phyloP scores from a whole-genome alignment of 2,888 invertebrate species.

The Rhogogaster chlorosoma region DNA sequence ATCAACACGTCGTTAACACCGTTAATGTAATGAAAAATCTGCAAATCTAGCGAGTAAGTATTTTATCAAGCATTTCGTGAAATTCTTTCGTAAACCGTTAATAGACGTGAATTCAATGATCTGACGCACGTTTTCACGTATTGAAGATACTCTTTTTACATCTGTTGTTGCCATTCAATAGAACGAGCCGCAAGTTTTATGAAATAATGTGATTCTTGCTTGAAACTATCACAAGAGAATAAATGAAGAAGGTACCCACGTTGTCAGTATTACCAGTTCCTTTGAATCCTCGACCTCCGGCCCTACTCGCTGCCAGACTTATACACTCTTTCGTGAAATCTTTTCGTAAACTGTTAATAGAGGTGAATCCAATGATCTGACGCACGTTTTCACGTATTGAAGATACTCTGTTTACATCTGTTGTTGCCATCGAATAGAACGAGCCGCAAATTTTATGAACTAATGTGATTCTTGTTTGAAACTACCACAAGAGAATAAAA shows the following conservation, averaged over 20 bases:
- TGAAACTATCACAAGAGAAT: background rate
- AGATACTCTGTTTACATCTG: background rate
- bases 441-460: background rate
- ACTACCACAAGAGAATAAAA: background rate
- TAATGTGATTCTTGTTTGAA: background rate
- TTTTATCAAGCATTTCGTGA: background rate
- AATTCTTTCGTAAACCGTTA: background rate
- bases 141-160: background rate
- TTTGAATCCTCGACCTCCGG: slow-evolving; percentile 74
- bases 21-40: background rate
- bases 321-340: too few relatives aligned
- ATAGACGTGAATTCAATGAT: background rate
- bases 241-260: slow-evolving; percentile 59
- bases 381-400: background rate
- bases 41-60: background rate
- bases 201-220: background rate
- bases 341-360: background rate
- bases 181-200: background rate
- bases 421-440: background rate
- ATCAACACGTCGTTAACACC: slow-evolving; percentile 17
- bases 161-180: background rate
- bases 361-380: too few relatives aligned
- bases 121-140: background rate
- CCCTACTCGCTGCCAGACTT: slow-evolving; percentile 67
- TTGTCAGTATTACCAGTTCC: slow-evolving; percentile 70